Evolutionary conservation across 2,797 vertebrate species (phyloP).

Genomic region (Chiroxiphia lanceolata): DNA sequence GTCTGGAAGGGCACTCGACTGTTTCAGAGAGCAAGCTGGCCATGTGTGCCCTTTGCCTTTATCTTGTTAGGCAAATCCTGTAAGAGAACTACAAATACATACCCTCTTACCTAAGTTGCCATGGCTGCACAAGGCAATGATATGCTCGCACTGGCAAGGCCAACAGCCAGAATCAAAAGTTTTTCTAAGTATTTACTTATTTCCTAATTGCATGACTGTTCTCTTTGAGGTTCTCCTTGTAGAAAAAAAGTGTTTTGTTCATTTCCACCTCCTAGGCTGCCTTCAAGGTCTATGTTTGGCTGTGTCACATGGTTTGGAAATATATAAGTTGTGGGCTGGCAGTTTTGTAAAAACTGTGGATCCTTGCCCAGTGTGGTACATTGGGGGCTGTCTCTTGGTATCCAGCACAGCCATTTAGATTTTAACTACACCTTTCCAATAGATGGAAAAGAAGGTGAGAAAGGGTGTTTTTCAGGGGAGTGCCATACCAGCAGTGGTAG

Average conservation of each 20-base stretch:
- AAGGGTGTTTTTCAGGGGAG: not conserved
- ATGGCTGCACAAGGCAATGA: not conserved
- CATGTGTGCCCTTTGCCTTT: not conserved
- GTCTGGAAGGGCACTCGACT: not conserved
- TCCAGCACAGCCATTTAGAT: not conserved
- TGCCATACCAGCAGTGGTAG: not conserved
- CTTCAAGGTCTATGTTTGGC: not conserved
- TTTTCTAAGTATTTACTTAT: not conserved
- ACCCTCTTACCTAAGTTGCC: not conserved
- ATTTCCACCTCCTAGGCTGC: not conserved
- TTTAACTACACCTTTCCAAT: not conserved
- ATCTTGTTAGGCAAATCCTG: not conserved
- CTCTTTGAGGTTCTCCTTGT: not conserved
- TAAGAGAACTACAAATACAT: not conserved
- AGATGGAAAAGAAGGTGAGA: not conserved
- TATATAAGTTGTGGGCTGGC: not conserved
- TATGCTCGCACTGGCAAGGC: accelerated
- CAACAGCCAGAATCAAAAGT: not conserved
- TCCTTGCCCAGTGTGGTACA: accelerated
- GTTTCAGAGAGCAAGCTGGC: not conserved
- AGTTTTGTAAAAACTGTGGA: not conserved
- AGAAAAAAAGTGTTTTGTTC: not conserved
- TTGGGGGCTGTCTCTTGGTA: not conserved
- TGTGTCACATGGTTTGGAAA: not conserved
- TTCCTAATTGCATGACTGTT: not conserved